phyloP scores from a whole-genome alignment of 2,797 vertebrate species.

The Rhadinocentrus ornatus region DNA sequence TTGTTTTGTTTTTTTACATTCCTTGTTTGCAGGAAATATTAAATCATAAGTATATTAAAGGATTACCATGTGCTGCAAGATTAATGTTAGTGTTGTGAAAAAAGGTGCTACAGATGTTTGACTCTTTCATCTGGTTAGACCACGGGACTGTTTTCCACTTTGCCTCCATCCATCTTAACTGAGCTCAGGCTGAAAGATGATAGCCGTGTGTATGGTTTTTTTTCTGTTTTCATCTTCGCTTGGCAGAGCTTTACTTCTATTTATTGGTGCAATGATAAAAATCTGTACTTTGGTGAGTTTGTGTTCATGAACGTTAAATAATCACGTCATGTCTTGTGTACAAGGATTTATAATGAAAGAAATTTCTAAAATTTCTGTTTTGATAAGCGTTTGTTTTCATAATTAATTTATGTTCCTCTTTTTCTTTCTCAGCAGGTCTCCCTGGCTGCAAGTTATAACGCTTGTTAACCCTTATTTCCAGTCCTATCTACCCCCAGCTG shows the following conservation, averaged over 20 bases:
- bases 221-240: neutral
- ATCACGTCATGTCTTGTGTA: too few species aligned
- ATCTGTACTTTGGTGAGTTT: too few species aligned
- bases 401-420: too few species aligned
- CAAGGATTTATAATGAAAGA: too few species aligned
- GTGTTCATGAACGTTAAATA: too few species aligned
- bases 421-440: too few species aligned
- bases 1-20: neutral
- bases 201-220: neutral
- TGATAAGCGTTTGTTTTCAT: too few species aligned
- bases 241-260: neutral
- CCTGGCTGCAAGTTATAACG: too few species aligned
- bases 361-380: too few species aligned
- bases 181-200: neutral
- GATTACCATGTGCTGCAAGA: neutral
- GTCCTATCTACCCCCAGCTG: too few species aligned
- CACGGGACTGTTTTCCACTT: neutral
- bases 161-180: neutral
- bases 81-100: neutral
- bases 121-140: neutral
- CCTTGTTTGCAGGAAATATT: neutral
- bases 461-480: too few species aligned
- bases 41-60: neutral
- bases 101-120: neutral
- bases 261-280: neutral